These are phyloP conservation scores for Vidua chalybeata DNA, from an alignment of 2,113 vertebrate species.

Conservation along the genomic window DNA sequence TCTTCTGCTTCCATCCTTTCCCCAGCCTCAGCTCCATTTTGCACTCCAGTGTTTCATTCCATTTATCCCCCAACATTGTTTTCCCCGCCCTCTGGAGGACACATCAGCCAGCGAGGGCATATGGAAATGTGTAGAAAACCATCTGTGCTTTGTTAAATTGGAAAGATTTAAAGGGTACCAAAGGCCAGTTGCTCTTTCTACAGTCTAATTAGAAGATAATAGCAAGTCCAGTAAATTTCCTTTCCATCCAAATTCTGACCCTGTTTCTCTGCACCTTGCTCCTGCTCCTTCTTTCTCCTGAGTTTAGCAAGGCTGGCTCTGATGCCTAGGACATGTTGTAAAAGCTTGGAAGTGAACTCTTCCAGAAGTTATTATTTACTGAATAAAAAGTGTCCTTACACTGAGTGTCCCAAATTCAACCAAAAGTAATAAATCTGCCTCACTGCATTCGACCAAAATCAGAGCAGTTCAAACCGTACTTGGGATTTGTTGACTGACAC, in stretches of 20 bases:
- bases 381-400: not conserved
- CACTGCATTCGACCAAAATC: not conserved
- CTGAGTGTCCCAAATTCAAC: not conserved
- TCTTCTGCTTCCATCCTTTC: not conserved
- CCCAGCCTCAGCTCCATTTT: not conserved
- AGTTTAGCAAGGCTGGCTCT: not conserved
- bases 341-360: not conserved
- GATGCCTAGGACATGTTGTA: not conserved
- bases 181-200: not conserved
- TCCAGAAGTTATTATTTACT: not conserved
- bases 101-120: not conserved
- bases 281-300: not conserved
- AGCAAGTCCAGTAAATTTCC: not conserved
- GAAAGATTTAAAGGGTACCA: not conserved
- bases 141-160: not conserved
- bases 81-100: not conserved
- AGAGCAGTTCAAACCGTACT: not conserved
- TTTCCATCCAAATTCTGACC: not conserved
- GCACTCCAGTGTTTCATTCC: not conserved
- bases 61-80: not conserved
- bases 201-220: not conserved
- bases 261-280: not conserved
- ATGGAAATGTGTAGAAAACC: not conserved
- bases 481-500: not conserved
- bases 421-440: not conserved